Evolutionary conservation across 64 coral and sea anemone genomes (phyloP).

Genomic region (Pocillopora verrucosa): DNA sequence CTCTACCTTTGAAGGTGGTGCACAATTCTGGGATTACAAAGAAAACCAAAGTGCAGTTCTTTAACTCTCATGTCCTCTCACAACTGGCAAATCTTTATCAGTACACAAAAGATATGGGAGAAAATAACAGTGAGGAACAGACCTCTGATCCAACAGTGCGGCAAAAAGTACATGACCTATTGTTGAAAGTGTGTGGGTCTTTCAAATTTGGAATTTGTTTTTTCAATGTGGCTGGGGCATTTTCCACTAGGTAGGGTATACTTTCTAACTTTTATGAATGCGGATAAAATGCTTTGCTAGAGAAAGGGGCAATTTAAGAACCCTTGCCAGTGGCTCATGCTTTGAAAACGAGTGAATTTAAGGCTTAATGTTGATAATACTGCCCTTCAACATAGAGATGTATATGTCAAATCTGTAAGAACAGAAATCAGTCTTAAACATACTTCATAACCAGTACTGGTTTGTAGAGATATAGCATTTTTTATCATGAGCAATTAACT

Average conservation of each 20-base stretch:
- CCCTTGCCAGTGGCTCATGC: no score
- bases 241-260: constrained; percentile 50
- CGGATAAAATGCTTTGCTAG: no score
- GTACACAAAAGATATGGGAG: constrained; percentile 39
- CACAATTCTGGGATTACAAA: constrained; percentile 61
- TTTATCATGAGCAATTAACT: no score
- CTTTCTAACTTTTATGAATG: background rate
- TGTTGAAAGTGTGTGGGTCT: constrained; percentile 71
- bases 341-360: no score
- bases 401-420: no score
- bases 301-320: no score
- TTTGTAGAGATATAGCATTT: no score
- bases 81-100: constrained; percentile 63
- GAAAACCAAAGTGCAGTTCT: constrained; percentile 84
- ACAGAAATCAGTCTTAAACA: no score
- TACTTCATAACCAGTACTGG: no score
- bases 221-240: constrained; percentile 51
- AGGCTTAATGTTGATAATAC: no score
- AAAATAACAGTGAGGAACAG: background rate
- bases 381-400: no score
- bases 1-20: constrained; percentile 53
- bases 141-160: constrained; percentile 6
- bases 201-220: constrained; percentile 94
- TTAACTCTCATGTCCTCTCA: constrained; percentile 62
- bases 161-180: constrained; percentile 49